Evolutionary conservation across 2,113 vertebrate genomes (phyloP), one percentile per base, ranked within the genome.

Genomic region (Ciconia stormi): DNA sequence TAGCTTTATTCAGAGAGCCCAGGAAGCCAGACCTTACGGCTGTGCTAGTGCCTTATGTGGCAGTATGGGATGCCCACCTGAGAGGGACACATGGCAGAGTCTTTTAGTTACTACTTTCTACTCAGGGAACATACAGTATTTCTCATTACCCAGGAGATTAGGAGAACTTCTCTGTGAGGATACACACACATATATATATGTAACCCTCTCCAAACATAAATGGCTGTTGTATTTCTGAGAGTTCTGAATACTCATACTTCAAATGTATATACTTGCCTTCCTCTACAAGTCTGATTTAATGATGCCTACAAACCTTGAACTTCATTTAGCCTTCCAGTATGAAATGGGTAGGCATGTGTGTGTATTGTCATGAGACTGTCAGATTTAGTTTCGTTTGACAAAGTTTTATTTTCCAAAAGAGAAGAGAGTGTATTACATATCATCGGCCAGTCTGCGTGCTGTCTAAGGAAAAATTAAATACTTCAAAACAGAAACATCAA

Each of bases 401-500:
- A 80, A 15, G 34, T 38, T 77, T 56, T 92, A 46, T 77, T 93
- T 95, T 97, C 47, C 44, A 62, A 52, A 94, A 87, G 55, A 66
- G 8, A 94, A 80, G 38, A 89, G 29, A 47, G 21, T 42, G 16
- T 36, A 56, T 23, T 88, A 65, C 36, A 22, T 74, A 53, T 58
- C 56, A 52, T 40, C 0, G 0, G 11, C 22, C 69, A n/a, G 15
- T 66, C 56, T 79, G 53, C 7, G 53, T 78, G n/a, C 16, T 81
- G 44, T 63, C 40, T 91, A 32, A 67, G n/a, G 74, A 49, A 94
- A 95, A 97, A 95, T 61, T 0, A 81, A 94, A 79, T 89, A 46
- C 22, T 89, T 93, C 46, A 86, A 96, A 92, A 72, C 29, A 90
- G 90, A 89, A 92, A 88, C 23, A 89, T 72, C 73, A 90, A 87